phyloP scores from a whole-genome alignment of 1,140 invertebrate genomes.

The Aporrectodea caliginosa region DNA sequence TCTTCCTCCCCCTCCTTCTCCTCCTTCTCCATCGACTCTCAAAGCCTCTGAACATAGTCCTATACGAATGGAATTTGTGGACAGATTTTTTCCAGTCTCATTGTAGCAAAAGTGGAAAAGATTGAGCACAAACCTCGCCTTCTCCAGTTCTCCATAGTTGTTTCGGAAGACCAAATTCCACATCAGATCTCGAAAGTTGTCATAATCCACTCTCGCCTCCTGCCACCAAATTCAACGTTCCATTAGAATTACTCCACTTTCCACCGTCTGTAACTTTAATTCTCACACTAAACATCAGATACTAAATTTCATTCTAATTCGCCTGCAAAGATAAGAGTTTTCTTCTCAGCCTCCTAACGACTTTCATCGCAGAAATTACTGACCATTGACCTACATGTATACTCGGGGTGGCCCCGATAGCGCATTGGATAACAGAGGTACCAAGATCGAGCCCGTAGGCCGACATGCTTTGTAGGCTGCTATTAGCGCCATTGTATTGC shows the following conservation, averaged over 20 bases:
- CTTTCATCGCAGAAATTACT: not conserved
- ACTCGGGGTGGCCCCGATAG: too few species aligned
- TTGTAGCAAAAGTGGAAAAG: not conserved
- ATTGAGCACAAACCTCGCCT: slow-evolving; percentile 5
- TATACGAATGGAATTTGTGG: too few species aligned
- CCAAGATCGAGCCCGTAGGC: too few species aligned
- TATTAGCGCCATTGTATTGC: too few species aligned
- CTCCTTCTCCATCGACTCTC: too few species aligned
- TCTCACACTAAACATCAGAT: not conserved
- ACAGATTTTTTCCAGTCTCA: not conserved
- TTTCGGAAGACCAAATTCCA: slow-evolving; percentile 17
- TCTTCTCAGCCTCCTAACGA: not conserved
- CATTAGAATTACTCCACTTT: not conserved
- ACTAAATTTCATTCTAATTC: not conserved
- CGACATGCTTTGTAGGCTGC: too few species aligned
- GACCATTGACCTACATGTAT: too few species aligned
- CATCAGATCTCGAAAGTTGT: slow-evolving; percentile 7
- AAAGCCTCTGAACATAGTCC: too few species aligned
- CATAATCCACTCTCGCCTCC: slow-evolving; percentile 9
- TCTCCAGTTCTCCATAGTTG: slow-evolving; percentile 17
- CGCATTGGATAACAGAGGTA: too few species aligned
- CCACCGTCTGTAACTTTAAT: not conserved
- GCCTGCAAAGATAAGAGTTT: not conserved
- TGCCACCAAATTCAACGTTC: not conserved
- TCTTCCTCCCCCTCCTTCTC: too few species aligned